Conservation (phyloP, 1,140 invertebrate species). For the Aphis craccivora region DNA sequence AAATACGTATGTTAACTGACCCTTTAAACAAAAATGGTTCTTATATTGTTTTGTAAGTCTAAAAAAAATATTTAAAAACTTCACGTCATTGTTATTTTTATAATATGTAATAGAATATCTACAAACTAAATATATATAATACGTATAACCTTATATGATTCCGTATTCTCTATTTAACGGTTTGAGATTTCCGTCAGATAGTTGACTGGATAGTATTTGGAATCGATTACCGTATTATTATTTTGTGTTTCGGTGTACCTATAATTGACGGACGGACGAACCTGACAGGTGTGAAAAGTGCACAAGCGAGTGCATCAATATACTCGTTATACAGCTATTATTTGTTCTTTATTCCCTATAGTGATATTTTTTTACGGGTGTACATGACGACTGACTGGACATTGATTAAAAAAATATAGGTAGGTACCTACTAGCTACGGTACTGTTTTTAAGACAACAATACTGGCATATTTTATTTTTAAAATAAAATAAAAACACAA, state of each 20-base stretch:
- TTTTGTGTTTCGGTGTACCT: not conserved
- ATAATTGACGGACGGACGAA: not conserved
- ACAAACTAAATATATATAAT: not conserved
- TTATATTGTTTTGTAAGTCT: no score
- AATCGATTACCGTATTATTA: not conserved
- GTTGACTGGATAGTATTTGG: not conserved
- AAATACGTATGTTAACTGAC: no score
- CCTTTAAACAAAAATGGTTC: no score
- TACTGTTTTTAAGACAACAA: not conserved
- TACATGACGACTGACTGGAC: not conserved
- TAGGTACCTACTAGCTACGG: not conserved
- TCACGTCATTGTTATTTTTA: not conserved
- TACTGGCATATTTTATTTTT: not conserved
- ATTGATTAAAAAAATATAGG: not conserved
- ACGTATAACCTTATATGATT: not conserved
- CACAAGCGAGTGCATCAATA: not conserved
- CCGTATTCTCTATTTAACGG: not conserved
- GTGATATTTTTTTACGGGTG: not conserved
- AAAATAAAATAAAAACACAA: not conserved
- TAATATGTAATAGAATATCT: not conserved
- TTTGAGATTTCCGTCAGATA: not conserved
- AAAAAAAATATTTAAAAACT: not conserved
- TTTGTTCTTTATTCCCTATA: conserved; percentile 23
- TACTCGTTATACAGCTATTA: not conserved
- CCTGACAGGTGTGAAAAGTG: conserved; percentile 48